A percentile compares a stretch with the other conserved stretches of the same genome.
These are phyloP conservation scores for Gopherus evgoodei DNA, from an alignment of 2,113 vertebrate species.

Conservation along the genomic window DNA sequence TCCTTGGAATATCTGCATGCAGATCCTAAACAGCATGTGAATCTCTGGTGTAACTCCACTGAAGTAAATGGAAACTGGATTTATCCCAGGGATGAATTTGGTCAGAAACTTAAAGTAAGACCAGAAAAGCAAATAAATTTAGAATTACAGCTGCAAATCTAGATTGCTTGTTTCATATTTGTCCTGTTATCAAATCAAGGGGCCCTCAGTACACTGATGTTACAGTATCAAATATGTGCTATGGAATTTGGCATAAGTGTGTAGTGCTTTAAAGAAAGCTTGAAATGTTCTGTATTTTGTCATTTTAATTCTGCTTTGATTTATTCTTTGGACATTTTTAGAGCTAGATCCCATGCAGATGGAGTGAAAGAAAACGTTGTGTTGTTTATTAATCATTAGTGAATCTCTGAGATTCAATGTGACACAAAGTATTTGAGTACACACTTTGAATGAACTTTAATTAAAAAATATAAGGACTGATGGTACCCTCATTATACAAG, in stretches of 20 bases:
- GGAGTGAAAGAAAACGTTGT: constrained; percentile 38
- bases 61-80: not conserved
- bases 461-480: constrained; percentile 49
- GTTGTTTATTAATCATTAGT: constrained; percentile 43
- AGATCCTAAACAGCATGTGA: rapidly evolving
- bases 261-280: constrained; percentile 20
- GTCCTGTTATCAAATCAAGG: constrained; percentile 39
- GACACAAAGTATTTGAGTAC: constrained; percentile 31
- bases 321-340: constrained; percentile 58
- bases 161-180: constrained; percentile 46
- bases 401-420: not conserved
- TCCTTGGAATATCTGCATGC: not conserved
- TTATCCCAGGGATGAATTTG: constrained; percentile 28
- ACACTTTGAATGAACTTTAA: constrained; percentile 46
- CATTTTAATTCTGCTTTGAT: constrained; percentile 45
- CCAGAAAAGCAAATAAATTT: constrained; percentile 64
- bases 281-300: constrained; percentile 34
- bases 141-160: constrained; percentile 28
- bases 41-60: not conserved
- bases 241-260: constrained; percentile 44
- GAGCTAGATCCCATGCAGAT: constrained; percentile 18
- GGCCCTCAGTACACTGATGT: constrained; percentile 44
- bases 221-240: constrained; percentile 45
- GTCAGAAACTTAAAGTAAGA: not conserved
- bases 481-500: constrained; percentile 15